Evolutionary conservation across 2,797 vertebrate genomes (phyloP), one percentile per base, ranked within the genome.

Genomic region (Phylloscopus collybita): DNA sequence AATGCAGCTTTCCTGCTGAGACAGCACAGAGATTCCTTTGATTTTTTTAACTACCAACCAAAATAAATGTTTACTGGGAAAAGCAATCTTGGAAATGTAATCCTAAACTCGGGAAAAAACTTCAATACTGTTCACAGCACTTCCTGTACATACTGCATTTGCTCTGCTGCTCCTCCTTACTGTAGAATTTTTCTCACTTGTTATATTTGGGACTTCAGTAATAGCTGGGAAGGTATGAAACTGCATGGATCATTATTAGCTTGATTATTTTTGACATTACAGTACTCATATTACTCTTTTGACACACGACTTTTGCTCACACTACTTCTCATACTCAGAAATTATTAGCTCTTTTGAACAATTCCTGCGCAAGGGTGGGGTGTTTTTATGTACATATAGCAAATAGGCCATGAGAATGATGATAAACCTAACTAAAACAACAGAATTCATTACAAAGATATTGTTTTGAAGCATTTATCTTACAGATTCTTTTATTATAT

Each of bases 311-410:
- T 78, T 76, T 36, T 34, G 18, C 30, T 70, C 25, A 25, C 47
- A 61, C 34, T 57, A 9, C 18, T 40, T 86, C 36, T 60, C 56
- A 34, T 57, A 64, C 13, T 60, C 19, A 45, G 44, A 76, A 78
- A 66, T 59, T 61, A 53, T 32, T n/a, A 86, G 30, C 16, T 65
- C 36, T 80, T 80, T 40, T 34, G 38, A 94, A 53, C 45, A 65
- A 38, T 22, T 61, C n/a, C 27, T 64, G 62, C 62, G 32, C 11
- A 40, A 59, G 26, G 5, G 17, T 25, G 10, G 2, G 12, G 17
- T 12, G 0, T 0, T 1, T 23, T 75, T 27, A 56, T 2, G 5
- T 36, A 64, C 32, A 40, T 16, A 51, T 14, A 92, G 12, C 49
- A 86, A 66, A 61, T 2, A 64, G 50, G 40, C 11, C 32, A 4